Conservation (phyloP, 2,888 invertebrate genomes). For the Hydrotaea diabolus region DNA sequence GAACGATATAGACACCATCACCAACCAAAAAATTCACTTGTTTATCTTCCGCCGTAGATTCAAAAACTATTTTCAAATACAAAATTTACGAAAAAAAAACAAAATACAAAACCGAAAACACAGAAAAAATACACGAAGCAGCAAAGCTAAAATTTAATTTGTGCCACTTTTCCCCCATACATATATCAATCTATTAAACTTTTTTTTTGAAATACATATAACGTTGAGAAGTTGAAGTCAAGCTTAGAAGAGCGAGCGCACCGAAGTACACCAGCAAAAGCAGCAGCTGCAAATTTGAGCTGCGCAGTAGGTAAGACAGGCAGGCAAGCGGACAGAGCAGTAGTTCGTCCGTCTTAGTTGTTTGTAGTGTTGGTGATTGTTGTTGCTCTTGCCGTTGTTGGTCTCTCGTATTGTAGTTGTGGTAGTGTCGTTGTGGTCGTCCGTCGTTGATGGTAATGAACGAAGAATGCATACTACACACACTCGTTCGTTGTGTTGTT, state of each 20-base stretch:
- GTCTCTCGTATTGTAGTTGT: not conserved
- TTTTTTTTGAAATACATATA: slow-evolving; percentile 35
- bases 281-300: slow-evolving; percentile 48
- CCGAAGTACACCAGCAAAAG: slow-evolving; percentile 17
- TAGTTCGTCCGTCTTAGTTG: not conserved
- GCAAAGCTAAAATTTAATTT: slow-evolving; percentile 67
- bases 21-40: slow-evolving; percentile 50
- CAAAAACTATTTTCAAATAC: slow-evolving; percentile 67
- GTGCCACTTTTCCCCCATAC: slow-evolving; percentile 67
- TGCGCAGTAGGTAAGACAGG: slow-evolving; percentile 39
- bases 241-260: slow-evolving; percentile 51
- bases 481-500: not conserved
- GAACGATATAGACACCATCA: slow-evolving; percentile 31
- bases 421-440: slow-evolving; percentile 12
- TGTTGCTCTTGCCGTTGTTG: not conserved
- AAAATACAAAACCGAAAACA: slow-evolving; percentile 51
- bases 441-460: slow-evolving; percentile 6
- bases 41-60: slow-evolving; percentile 53
- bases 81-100: slow-evolving; percentile 59
- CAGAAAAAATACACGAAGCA: slow-evolving; percentile 49
- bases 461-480: slow-evolving; percentile 19
- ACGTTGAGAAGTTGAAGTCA: slow-evolving; percentile 60
- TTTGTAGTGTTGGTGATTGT: not conserved
- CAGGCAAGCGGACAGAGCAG: too few relatives aligned
- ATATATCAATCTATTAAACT: slow-evolving; percentile 65